These are phyloP conservation scores for Andrena marginata DNA, from an alignment of 2,888 invertebrate genomes.

Conservation along the genomic window DNA sequence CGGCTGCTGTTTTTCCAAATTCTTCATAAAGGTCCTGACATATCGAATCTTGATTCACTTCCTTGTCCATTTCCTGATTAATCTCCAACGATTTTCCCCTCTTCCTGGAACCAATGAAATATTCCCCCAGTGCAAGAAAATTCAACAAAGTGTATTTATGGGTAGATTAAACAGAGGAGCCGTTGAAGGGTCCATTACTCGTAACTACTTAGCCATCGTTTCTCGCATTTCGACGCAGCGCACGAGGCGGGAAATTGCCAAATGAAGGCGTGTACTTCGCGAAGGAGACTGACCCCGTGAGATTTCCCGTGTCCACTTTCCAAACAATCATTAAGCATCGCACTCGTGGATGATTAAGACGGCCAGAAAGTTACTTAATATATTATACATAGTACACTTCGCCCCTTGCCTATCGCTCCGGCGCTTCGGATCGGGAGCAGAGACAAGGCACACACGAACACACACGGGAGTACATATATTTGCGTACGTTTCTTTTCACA, in stretches of 20 bases:
- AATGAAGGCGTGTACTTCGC: not conserved
- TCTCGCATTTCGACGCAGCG: conserved; percentile 31
- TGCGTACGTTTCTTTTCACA: not conserved
- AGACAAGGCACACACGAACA: conserved; percentile 19
- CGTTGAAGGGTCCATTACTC: not conserved
- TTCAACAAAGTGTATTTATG: not conserved
- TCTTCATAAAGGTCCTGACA: not conserved
- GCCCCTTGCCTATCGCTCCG: conserved; percentile 46
- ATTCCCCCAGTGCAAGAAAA: too few species aligned
- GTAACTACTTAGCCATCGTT: conserved; percentile 12
- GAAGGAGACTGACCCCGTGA: not conserved
- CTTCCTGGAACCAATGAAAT: too few species aligned
- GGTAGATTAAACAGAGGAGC: too few species aligned
- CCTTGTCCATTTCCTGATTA: too few species aligned
- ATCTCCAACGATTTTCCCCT: not conserved
- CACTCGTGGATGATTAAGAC: conserved; percentile 65
- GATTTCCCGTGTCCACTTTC: conserved; percentile 57
- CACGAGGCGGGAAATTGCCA: conserved; percentile 1
- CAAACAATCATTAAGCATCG: conserved; percentile 71
- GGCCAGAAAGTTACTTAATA: conserved; percentile 81
- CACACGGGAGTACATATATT: conserved; percentile 4
- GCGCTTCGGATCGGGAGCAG: conserved; percentile 17
- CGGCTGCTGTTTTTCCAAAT: not conserved
- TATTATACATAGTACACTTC: conserved; percentile 51
- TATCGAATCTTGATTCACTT: not conserved